Evolutionary conservation across 2,797 vertebrate genomes (phyloP).

Genomic region (Ctenopoma multispine): DNA sequence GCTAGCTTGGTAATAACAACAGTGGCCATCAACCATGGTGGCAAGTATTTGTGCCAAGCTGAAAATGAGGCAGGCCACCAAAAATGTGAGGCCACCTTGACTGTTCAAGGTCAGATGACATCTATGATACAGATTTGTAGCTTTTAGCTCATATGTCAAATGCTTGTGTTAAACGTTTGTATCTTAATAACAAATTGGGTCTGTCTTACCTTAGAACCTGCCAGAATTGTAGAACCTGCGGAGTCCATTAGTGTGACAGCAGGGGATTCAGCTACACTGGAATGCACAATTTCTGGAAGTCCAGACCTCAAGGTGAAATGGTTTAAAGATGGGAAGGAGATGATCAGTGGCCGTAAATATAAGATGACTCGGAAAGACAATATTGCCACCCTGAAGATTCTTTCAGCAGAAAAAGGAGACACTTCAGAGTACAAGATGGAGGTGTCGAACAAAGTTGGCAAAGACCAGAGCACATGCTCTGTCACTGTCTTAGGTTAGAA

Average conservation of each 20-base stretch:
- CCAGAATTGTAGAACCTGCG: constrained; percentile 92
- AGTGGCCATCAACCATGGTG: constrained; percentile 88
- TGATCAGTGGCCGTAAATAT: constrained; percentile 94
- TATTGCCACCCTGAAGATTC: constrained; percentile 92
- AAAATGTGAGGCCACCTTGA: constrained; percentile 92
- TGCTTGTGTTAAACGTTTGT: constrained; percentile 21
- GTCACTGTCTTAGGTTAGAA: constrained; percentile 95
- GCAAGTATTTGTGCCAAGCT: constrained; percentile 93
- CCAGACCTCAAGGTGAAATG: constrained; percentile 96
- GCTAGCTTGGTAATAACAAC: constrained; percentile 87
- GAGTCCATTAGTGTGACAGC: constrained; percentile 95
- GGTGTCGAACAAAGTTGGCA: constrained; percentile 95
- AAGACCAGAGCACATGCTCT: constrained; percentile 91
- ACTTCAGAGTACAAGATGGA: constrained; percentile 95
- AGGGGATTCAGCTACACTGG: constrained; percentile 93
- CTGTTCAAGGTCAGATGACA: constrained; percentile 93
- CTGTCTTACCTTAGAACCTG: constrained; percentile 90
- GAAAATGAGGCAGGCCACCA: constrained; percentile 97
- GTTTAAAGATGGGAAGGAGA: constrained; percentile 93
- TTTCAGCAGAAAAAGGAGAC: constrained; percentile 90
- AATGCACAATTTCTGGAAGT: constrained; percentile 93
- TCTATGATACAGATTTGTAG: constrained; percentile 6
- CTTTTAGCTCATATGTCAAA: neutral
- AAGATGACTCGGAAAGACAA: constrained; percentile 95
- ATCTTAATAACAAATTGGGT: constrained; percentile 34